These are phyloP conservation scores for Gallirallus australis DNA, from an alignment of 2,797 vertebrate species.

Conservation along the genomic window DNA sequence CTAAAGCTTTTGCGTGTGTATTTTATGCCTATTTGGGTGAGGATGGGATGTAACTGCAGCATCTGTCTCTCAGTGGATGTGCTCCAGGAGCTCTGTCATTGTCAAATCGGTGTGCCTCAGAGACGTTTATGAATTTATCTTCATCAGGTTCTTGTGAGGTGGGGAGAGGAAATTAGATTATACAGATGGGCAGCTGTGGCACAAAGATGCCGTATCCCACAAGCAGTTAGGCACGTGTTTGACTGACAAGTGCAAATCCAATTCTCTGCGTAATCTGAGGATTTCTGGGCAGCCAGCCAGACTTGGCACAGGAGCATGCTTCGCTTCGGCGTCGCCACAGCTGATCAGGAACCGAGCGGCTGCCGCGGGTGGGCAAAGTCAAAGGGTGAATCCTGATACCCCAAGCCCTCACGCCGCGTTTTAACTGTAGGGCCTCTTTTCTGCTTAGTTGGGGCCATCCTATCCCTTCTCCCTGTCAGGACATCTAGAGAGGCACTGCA, in stretches of 20 bases:
- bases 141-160: neutral
- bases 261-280: neutral
- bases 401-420: neutral
- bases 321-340: fast-evolving
- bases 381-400: neutral
- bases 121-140: neutral
- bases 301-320: neutral
- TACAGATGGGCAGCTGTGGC: neutral
- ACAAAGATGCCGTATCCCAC: neutral
- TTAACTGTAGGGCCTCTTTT: neutral
- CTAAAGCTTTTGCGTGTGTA: neutral
- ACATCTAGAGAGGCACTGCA: neutral
- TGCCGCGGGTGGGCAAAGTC: neutral
- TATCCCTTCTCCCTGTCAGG: neutral
- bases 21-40: neutral
- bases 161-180: neutral
- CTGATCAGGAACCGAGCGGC: neutral
- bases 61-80: neutral
- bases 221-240: neutral
- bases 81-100: neutral
- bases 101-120: neutral
- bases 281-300: constrained; percentile 32
- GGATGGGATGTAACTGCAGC: neutral
- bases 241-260: neutral
- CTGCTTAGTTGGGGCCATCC: neutral